phyloP scores from a whole-genome alignment of 2,113 vertebrate species.

The Strix aluco region DNA sequence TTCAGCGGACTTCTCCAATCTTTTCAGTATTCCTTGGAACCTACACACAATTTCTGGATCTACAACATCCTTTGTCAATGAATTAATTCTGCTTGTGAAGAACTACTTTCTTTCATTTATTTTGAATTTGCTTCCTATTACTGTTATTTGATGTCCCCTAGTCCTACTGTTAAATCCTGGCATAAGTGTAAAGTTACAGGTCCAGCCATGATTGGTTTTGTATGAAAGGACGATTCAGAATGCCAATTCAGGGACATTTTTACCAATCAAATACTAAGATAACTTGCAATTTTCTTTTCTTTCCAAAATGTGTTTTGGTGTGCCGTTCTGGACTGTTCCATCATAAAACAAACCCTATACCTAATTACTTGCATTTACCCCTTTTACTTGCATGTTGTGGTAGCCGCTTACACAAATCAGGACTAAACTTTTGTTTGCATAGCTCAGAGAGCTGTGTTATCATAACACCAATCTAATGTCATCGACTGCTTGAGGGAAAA shows the following conservation, averaged over 20 bases:
- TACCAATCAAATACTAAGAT: background rate
- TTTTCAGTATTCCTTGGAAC: background rate
- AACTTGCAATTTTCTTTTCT: background rate
- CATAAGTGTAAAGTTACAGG: background rate
- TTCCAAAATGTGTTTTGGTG: background rate
- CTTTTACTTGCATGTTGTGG: background rate
- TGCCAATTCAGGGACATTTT: background rate
- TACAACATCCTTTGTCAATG: background rate
- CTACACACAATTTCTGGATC: background rate
- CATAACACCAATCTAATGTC: background rate
- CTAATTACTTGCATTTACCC: background rate
- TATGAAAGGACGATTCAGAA: background rate
- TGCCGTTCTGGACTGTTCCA: background rate
- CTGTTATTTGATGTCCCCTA: background rate
- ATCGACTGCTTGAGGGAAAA: background rate
- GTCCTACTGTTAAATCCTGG: background rate
- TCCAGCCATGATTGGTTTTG: background rate
- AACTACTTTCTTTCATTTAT: background rate
- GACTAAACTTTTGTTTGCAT: background rate
- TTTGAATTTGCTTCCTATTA: background rate
- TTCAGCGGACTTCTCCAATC: background rate
- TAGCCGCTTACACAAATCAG: background rate
- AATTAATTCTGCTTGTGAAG: background rate
- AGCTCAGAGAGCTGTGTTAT: constrained; percentile 5
- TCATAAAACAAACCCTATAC: background rate